A percentile compares a stretch with the other conserved stretches of the same genome.
These are phyloP conservation scores for Prionailurus viverrinus DNA, from an alignment of 2,113 vertebrate species.

Conservation along the genomic window DNA sequence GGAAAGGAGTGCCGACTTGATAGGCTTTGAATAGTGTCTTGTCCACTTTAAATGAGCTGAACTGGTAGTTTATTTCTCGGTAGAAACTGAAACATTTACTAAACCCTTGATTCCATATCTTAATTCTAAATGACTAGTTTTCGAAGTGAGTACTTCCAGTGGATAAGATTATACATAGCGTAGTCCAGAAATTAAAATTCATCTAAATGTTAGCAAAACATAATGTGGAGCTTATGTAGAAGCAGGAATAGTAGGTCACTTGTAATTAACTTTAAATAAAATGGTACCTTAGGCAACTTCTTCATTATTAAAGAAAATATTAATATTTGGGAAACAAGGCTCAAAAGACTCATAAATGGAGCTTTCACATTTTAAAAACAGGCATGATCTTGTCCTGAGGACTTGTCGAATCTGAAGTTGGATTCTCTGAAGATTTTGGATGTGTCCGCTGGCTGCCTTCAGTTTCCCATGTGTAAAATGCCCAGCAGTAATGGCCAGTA, in stretches of 20 bases:
- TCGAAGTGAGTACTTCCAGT: slow-evolving; percentile 53
- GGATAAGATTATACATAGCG: slow-evolving; percentile 6
- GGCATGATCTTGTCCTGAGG: neutral
- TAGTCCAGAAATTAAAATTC: slow-evolving; percentile 55
- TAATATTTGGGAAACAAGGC: slow-evolving; percentile 26
- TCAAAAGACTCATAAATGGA: neutral
- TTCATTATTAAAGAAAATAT: slow-evolving; percentile 5
- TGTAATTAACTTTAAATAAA: slow-evolving; percentile 45
- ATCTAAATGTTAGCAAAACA: neutral
- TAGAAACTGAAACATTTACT: slow-evolving; percentile 41
- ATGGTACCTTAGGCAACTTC: neutral
- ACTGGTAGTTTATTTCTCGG: neutral
- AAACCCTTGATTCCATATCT: neutral
- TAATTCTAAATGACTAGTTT: slow-evolving; percentile 17
- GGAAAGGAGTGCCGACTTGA: neutral
- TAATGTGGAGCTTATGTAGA: neutral
- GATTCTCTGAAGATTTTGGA: neutral
- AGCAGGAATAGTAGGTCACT: neutral
- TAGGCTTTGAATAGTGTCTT: neutral
- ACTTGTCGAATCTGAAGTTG: neutral
- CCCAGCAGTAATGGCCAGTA: neutral
- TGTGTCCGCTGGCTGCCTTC: neutral
- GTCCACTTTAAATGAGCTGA: neutral
- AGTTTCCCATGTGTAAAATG: neutral
- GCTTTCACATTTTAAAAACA: slow-evolving; percentile 6